Evolutionary conservation across 2,888 invertebrate species (phyloP).

Genomic region (Caenorhabditis drosophilae): DNA sequence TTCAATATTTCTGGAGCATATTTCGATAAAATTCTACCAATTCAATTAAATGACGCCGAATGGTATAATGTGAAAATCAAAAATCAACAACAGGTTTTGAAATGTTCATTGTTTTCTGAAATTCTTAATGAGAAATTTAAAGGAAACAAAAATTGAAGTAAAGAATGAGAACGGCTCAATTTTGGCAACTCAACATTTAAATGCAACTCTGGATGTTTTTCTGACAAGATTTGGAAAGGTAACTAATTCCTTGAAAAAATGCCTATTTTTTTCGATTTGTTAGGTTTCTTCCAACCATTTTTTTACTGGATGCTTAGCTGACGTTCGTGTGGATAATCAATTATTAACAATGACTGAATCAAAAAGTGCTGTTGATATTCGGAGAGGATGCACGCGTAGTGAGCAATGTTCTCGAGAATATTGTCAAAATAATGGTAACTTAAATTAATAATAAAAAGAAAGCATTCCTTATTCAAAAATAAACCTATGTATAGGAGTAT

Average conservation of each 20-base stretch:
- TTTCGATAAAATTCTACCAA: constrained; percentile 41
- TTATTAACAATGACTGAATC: constrained; percentile 34
- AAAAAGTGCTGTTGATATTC: constrained; percentile 33
- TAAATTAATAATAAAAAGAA: neutral
- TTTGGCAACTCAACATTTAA: too few species aligned
- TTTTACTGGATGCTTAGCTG: constrained; percentile 62
- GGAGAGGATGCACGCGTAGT: constrained; percentile 50
- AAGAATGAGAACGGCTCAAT: constrained; percentile 17
- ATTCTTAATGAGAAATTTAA: constrained; percentile 2
- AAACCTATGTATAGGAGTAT: constrained; percentile 29
- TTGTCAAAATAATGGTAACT: constrained; percentile 53
- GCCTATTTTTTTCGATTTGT: too few species aligned
- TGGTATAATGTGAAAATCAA: constrained; percentile 55
- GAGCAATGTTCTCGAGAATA: constrained; percentile 54
- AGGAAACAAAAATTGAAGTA: constrained; percentile 22
- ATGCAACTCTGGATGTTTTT: constrained; percentile 33
- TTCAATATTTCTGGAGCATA: constrained; percentile 44
- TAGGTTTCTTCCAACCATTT: constrained; percentile 30
- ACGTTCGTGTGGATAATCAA: constrained; percentile 46
- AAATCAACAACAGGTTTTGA: constrained; percentile 9
- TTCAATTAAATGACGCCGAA: constrained; percentile 59
- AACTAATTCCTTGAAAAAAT: neutral
- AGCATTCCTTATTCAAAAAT: neutral
- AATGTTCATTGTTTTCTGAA: neutral
- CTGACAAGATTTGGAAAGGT: constrained; percentile 44